phyloP scores from a whole-genome alignment of 2,113 vertebrate species.

The Indri indri region DNA sequence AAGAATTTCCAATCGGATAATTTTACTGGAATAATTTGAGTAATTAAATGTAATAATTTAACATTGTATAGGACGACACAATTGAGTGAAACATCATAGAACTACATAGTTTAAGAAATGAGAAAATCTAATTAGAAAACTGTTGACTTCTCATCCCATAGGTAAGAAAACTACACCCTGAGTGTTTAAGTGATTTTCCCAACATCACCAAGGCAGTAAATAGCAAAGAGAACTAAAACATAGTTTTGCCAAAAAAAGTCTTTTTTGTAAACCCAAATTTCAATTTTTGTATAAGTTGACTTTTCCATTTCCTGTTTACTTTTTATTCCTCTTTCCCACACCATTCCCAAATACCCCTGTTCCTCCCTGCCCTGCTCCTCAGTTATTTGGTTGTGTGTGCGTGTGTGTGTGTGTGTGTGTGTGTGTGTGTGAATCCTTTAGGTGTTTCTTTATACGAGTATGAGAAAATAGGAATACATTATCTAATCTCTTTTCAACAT shows the following conservation, averaged over 20 bases:
- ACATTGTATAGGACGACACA: background rate
- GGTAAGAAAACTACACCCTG: background rate
- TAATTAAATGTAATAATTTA: background rate
- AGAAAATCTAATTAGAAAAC: conserved; percentile 28
- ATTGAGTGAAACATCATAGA: background rate
- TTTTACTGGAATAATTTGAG: background rate
- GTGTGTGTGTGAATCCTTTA: background rate
- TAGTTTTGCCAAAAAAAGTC: background rate
- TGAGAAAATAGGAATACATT: background rate
- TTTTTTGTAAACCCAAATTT: background rate
- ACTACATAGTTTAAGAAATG: background rate
- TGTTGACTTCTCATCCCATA: background rate
- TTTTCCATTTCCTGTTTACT: background rate
- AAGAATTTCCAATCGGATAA: conserved; percentile 28
- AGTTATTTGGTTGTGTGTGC: background rate
- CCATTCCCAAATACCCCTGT: background rate
- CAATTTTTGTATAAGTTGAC: background rate
- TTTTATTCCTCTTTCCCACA: background rate
- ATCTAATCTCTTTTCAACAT: background rate
- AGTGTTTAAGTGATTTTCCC: background rate
- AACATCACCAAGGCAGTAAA: background rate
- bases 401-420: background rate
- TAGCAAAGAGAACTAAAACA: conserved; percentile 1
- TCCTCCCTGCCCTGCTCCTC: background rate
- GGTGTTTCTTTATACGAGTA: background rate